Evolutionary conservation across 2,113 vertebrate species (phyloP).

Genomic region (Urocolius indicus): DNA sequence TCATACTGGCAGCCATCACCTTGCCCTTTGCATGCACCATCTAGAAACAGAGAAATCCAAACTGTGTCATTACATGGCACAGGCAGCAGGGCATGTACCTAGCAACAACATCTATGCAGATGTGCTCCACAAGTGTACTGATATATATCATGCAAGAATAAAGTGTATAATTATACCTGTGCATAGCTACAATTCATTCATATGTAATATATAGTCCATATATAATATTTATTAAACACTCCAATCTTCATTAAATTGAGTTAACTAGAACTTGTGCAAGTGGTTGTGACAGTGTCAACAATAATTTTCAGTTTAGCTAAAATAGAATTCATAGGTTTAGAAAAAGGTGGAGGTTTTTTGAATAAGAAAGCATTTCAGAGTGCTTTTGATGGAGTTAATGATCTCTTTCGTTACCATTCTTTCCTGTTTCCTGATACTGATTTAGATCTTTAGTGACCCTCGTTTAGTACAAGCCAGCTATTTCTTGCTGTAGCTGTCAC

Average conservation of each 20-base stretch:
- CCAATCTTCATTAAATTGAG: neutral
- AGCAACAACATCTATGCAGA: neutral
- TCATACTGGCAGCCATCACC: neutral
- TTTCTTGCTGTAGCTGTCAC: neutral
- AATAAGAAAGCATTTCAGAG: neutral
- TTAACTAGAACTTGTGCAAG: neutral
- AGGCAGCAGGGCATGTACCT: neutral
- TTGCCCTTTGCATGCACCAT: neutral
- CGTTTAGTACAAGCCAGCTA: neutral
- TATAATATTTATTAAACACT: neutral
- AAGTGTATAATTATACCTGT: neutral
- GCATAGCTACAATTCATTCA: neutral
- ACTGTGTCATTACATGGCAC: neutral
- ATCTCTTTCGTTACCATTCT: neutral
- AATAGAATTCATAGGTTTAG: neutral
- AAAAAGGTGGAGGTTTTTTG: neutral
- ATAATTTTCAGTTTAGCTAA: neutral
- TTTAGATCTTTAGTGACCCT: constrained; percentile 19
- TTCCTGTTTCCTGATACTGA: constrained; percentile 25
- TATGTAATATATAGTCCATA: neutral
- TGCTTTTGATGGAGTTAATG: neutral
- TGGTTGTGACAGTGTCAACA: neutral
- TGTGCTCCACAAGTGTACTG: neutral
- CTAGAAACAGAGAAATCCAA: neutral
- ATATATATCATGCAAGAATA: neutral